A percentile compares a stretch with the other conserved stretches of the same genome.
These are phyloP conservation scores for Julus scandinavius DNA, from an alignment of 2,888 invertebrate species.

Conservation along the genomic window DNA sequence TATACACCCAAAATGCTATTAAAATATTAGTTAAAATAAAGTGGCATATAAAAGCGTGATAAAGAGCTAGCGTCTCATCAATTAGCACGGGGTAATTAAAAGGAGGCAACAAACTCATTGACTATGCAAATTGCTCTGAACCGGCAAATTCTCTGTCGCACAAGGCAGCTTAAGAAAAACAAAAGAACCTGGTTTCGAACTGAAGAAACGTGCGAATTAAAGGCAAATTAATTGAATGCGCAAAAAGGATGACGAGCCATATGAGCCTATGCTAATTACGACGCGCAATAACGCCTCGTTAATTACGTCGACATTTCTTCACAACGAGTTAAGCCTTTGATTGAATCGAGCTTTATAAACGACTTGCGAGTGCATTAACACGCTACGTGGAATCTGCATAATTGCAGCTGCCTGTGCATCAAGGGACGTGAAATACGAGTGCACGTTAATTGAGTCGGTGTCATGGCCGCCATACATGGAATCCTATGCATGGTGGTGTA, in stretches of 20 bases:
- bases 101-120: slow-evolving; percentile 18
- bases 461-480: background rate
- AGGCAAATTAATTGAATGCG: background rate
- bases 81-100: background rate
- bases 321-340: background rate
- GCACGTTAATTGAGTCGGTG: background rate
- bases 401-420: background rate
- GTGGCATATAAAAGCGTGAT: background rate
- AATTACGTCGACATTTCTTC: background rate
- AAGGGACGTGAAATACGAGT: background rate
- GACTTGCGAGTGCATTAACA: background rate
- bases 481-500: background rate
- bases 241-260: background rate
- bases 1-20: background rate
- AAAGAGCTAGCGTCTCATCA: background rate
- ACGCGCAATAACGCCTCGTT: slow-evolving; percentile 18
- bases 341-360: background rate
- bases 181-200: background rate
- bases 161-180: background rate
- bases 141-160: background rate
- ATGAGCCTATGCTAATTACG: background rate
- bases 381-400: background rate
- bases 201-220: background rate
- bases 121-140: slow-evolving; percentile 18
- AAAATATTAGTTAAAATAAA: background rate